Evolutionary conservation across 1,140 invertebrate species (phyloP), one percentile per base, ranked within the genome.

Genomic region (Eupeodes corollae): DNA sequence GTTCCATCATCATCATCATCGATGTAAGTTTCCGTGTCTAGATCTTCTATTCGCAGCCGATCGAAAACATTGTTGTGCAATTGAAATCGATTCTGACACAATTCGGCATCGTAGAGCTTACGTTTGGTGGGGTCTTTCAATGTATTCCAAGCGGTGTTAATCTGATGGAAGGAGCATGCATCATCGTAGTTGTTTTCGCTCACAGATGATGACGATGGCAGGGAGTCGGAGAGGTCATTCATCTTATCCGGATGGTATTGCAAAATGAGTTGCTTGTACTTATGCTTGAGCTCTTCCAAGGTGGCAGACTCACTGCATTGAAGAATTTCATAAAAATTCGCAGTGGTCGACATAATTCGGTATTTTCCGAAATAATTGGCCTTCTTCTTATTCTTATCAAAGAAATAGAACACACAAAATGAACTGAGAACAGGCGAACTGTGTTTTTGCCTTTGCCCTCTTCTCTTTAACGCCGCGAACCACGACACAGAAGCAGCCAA

Each of bases 231-330:
- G 55, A 62, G 49, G 49, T 21, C 47, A 44, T 41, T 19, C 50
- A 66, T 53, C 65, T 66, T 66, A 59, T 65, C 62, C 41, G 62
- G 63, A 65, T 66, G 63, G 61, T 58, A 65, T 59, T 61, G 60
- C 59, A 66, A 51, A 58, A 66, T 63, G 56, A 65, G 58, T 56
- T 63, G 58, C 37, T 65, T 66, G 54, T 65, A 66, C 56, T 57
- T 66, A 33, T 48, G 40, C 42, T 63, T 65, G 44, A 66, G 55
- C 54, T 66, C 60, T 31, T 65, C 63, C 33, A 58, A 52, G 9
- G 49, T 58, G 43, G 63, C 62, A 31, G 44, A 58, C 43, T 58
- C 33, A 6, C 38, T 10, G 15, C 52, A 52, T 42, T 64, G 55
- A 6, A 64, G 53, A 16, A 61, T 52, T 42, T 64, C 59, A 54